Percentiles rank a stretch among this genome's conserved stretches.
Conservation (phyloP, 2,888 invertebrate genomes). For the Nysson spinosus region DNA sequence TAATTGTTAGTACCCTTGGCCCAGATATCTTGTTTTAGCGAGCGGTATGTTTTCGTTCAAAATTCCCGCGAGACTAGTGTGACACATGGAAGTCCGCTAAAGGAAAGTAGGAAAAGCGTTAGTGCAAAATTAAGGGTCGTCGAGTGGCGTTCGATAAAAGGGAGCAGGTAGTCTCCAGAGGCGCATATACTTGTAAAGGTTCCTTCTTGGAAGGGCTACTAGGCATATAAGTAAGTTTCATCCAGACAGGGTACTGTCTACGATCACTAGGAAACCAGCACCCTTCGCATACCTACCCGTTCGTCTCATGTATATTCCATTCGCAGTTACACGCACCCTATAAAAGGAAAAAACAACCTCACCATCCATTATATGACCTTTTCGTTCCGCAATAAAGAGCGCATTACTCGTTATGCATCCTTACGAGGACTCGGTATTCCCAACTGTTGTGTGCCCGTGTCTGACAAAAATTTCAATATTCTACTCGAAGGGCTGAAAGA, state of each 20-base stretch:
- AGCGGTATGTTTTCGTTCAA: slow-evolving; percentile 20
- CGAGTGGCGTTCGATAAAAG: slow-evolving; percentile 53
- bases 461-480: slow-evolving; percentile 62
- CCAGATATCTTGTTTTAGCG: background rate
- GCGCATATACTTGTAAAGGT: slow-evolving; percentile 64
- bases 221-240: slow-evolving; percentile 52
- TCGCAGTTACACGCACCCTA: slow-evolving; percentile 64
- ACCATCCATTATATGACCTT: slow-evolving; percentile 51
- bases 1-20: too few species aligned
- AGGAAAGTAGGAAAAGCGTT: slow-evolving; percentile 51
- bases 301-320: slow-evolving; percentile 72
- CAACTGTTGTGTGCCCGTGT: slow-evolving; percentile 1
- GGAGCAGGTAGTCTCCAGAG: slow-evolving; percentile 62
- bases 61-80: slow-evolving; percentile 46
- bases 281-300: slow-evolving; percentile 38
- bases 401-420: slow-evolving; percentile 32
- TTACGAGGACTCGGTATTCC: slow-evolving; percentile 9
- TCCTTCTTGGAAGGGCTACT: slow-evolving; percentile 33
- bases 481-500: slow-evolving; percentile 28
- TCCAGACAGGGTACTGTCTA: slow-evolving; percentile 43
- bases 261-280: too few species aligned
- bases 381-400: slow-evolving; percentile 51
- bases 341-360: slow-evolving; percentile 63
- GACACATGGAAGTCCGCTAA: slow-evolving; percentile 45
- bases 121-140: slow-evolving; percentile 65